Base-by-base conservation (phyloP, 2,113 vertebrate genomes). In the Gracilinanus agilis region DNA sequence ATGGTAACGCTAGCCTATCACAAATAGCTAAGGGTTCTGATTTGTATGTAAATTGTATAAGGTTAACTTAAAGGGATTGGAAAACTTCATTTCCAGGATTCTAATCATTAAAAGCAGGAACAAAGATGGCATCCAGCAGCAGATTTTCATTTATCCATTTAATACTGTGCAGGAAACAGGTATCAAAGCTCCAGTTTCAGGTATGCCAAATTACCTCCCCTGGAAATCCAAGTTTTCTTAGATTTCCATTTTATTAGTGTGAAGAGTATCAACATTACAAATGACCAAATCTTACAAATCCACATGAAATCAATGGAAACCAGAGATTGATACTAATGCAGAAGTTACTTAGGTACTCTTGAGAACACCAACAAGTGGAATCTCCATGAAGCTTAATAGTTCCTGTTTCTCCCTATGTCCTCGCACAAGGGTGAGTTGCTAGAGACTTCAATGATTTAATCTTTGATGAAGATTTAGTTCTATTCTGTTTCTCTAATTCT, bases 241-340 rank as follows among this genome's bases (percentile, higher is more conserved):
- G 53, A 55, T 95, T 95, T 94, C 83, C 34, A 1, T 96, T 93
- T 96, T 53, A 88, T 96, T 91, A 92, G 27, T 75, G 91, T 56
- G 44, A 93, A 91, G 83, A 88, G 12, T 90, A 9, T 89, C 67
- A 92, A 12, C 34, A 24, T 24, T 34, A 55, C 7, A 44, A 49
- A 9, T 55, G 3, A 34, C 91, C 44, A 49, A 91, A 93, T 93
- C 1, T 53, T 91, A 94, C 53, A 40, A 44, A 16, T 94, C 90
- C 93, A 54, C 27, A 93, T 8, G 25, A 34, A 93, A 53, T 90
- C 34, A 56, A n/a, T 91, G 89, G 54, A 92, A 67, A 44, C 89
- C 44, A 94, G 29, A 91, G 44, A 89, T 0, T 0, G 91, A 53
- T n/a, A 53, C 6, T 44, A 55, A 94, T 92, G 44, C 4, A 49